phyloP scores from a whole-genome alignment of 2,888 invertebrate genomes.

The Timandra comae region DNA sequence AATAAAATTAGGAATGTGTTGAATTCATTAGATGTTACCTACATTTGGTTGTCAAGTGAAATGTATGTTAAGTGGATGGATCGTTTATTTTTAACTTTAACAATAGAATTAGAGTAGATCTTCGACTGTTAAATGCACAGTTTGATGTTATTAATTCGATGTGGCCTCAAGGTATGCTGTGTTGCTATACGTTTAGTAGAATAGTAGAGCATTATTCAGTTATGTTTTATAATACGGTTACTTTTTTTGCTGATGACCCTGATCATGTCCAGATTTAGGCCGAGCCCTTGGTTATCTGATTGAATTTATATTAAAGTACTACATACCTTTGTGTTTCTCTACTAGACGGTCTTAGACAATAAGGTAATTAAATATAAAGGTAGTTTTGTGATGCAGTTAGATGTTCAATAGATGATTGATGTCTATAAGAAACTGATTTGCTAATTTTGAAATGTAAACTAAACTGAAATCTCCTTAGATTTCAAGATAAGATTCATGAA shows the following conservation, averaged over 20 bases:
- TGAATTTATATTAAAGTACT: conserved; percentile 19
- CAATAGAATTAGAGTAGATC: no score
- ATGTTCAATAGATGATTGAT: not conserved
- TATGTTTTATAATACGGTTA: conserved; percentile 69
- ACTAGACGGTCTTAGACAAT: no score
- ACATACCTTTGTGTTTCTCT: conserved; percentile 9
- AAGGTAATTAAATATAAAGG: no score
- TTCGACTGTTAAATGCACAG: no score
- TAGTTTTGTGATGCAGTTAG: not conserved
- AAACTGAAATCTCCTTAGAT: not conserved
- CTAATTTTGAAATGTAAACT: not conserved
- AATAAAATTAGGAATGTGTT: no score
- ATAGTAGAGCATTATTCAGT: conserved; percentile 66
- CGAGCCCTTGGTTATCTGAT: conserved; percentile 52
- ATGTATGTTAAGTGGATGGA: no score
- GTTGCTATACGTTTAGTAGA: conserved; percentile 61
- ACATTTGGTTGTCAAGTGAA: no score
- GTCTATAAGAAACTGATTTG: no score
- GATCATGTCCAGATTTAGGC: conserved; percentile 41
- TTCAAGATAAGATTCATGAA: no score
- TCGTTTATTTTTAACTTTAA: no score
- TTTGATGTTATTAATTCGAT: conserved; percentile 39
- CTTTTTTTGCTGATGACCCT: conserved; percentile 55
- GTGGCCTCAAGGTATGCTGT: conserved; percentile 36
- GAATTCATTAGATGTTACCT: no score